Evolutionary conservation across 2,797 vertebrate species (phyloP), one percentile per base, ranked within the genome.

Genomic region (Taeniopygia guttata): DNA sequence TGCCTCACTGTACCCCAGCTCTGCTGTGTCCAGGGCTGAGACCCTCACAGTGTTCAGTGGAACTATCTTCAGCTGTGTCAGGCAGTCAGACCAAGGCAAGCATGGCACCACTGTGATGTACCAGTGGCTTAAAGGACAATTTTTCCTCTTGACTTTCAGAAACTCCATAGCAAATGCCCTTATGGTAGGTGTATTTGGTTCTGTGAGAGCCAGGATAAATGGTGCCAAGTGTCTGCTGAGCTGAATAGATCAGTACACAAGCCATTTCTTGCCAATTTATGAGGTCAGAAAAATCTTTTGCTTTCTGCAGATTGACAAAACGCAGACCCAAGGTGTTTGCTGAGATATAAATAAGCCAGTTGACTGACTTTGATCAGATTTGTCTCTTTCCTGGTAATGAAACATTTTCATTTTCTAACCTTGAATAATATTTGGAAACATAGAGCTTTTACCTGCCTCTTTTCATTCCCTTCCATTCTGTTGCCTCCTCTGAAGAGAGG

Each of bases 261-360:
- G 43, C 25, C 46, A 45, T 79, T 88, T 82, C 55, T 82, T 60
- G 48, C 67, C 86, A 81, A 8, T 82, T 84, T 79, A 63, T 74
- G 80, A 96, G 80, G 58, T 93, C 75, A 76, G 70, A 85, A 91
- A 86, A 81, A 70, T 56, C 63, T 67, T 93, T 40, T 86, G 42
- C 63, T 75, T 90, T 88, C 84, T 90, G 38, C 51, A 73, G 66
- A 58, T 21, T 90, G 89, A 55, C 59, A 73, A 90, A 79, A 67
- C 79, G 59, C 13, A 7, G 51, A 68, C 18, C 36, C 0, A 10
- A 51, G 55, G 51, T 85, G 46, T 92, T 90, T 81, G 59, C n/a
- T 70, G 76, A 91, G 83, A 60, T 76, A 84, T 16, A 76, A 82
- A 67, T 90, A 74, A 90, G 84, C 1, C 0, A 75, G 27, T 56